phyloP scores from a whole-genome alignment of 2,113 vertebrate species.

The Hypomesus transpacificus region DNA sequence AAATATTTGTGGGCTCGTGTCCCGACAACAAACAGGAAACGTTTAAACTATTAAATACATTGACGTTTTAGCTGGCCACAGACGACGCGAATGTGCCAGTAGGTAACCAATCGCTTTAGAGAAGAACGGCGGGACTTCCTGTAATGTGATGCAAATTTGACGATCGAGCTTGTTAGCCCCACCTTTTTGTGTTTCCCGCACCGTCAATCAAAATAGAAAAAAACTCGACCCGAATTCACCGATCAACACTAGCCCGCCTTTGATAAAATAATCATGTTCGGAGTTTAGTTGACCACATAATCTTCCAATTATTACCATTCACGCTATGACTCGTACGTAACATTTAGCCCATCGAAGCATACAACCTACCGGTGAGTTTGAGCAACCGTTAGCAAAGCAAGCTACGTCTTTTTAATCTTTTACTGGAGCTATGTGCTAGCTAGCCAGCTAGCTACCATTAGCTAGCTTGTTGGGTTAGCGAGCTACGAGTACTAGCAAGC shows the following conservation, averaged over 20 bases:
- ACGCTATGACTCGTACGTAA: conserved; percentile 76
- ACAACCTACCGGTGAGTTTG: conserved; percentile 76
- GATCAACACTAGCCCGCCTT: conserved; percentile 81
- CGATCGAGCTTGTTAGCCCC: conserved; percentile 85
- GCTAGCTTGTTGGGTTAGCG: conserved; percentile 48
- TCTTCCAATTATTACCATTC: conserved; percentile 57
- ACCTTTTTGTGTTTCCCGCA: conserved; percentile 98
- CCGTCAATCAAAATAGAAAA: conserved; percentile 99
- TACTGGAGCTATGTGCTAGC: conserved; percentile 62
- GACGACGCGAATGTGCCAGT: not conserved
- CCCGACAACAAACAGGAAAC: conserved; percentile 83
- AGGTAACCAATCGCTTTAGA: conserved; percentile 69
- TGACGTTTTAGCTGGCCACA: conserved; percentile 62
- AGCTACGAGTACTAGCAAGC: conserved; percentile 50
- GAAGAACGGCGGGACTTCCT: conserved; percentile 85
- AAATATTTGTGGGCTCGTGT: conserved; percentile 19
- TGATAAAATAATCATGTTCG: conserved; percentile 81
- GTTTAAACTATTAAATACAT: conserved; percentile 46
- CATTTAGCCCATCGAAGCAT: conserved; percentile 68
- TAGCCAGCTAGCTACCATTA: conserved; percentile 54
- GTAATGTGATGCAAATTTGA: conserved; percentile 80
- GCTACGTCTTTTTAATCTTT: conserved; percentile 72
- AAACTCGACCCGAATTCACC: conserved; percentile 86
- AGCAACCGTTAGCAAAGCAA: conserved; percentile 55
- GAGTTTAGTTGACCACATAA: conserved; percentile 71